Base-by-base conservation (phyloP, 2,888 invertebrate species). In the Eupsilia transversa region DNA sequence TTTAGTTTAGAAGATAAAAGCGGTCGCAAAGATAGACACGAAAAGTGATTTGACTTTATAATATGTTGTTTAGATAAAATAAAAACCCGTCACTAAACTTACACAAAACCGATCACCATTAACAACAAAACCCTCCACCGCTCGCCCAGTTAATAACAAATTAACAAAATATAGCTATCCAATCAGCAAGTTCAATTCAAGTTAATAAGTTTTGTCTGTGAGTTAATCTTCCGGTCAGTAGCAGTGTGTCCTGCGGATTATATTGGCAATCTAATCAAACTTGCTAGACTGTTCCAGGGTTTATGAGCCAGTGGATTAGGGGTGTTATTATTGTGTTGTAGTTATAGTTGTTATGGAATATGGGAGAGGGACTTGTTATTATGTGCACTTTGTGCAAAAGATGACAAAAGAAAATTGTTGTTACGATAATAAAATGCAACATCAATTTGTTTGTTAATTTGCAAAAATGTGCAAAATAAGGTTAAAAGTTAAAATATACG, bases 191-290 rank as follows among this genome's bases (percentile, higher is more conserved):
- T 89, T 88, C 83, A 80, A 84, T 85, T 85, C 79, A 87, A 91
- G 90, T 90, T 91, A 87, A 86, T 87, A 89, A 89, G 90, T 91
- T 90, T 88, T 89, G 89, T 89, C 79, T 83, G 67, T 9, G 75
- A 82, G 84, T 86, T 87, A 90, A 90, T 89, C 88, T 88, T 88
- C 83, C 87, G 85, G 85, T 85, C 86, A 88, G 82, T 35, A 69
- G 68, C 76, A 74, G 80, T 84, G 88, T 85, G 70, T 82, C 77
- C 23, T 60, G 60, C 71, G 89, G 89, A 87, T 91, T 89, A 91
- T 79, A 80, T 70, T 73, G 78, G 88, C 91, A 77, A 93, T 93
- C 94, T 90, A 94, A 94, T 94, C 94, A 92, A 94, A 94, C 87
- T 94, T 94, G 85, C 56, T 79, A 83, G 86, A 87, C 84, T 86